Conservation (phyloP, 2,113 vertebrate genomes). For the Cyprinodon tularosa region DNA sequence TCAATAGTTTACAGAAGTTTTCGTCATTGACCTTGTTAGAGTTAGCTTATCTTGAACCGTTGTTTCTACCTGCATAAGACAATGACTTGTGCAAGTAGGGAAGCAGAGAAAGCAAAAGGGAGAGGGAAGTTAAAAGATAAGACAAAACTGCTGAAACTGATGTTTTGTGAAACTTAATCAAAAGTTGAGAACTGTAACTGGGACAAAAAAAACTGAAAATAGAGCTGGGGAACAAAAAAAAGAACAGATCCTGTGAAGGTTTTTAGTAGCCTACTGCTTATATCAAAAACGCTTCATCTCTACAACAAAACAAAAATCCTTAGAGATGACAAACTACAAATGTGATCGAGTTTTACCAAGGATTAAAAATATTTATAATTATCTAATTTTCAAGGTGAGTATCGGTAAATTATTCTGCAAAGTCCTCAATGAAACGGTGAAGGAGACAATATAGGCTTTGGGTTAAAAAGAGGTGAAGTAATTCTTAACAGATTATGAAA, state of each 20-base stretch:
- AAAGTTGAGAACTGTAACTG: slow-evolving; percentile 1
- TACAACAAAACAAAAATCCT: background rate
- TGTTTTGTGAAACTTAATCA: slow-evolving; percentile 14
- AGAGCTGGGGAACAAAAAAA: slow-evolving; percentile 10
- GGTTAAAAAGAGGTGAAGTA: background rate
- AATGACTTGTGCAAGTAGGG: background rate
- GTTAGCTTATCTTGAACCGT: background rate
- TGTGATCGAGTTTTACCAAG: slow-evolving; percentile 11
- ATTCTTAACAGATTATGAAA: background rate
- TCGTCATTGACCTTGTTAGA: background rate
- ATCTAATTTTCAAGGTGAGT: background rate
- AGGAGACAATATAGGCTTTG: background rate
- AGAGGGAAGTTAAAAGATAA: background rate
- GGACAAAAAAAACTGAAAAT: slow-evolving; percentile 10
- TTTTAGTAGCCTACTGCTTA: background rate
- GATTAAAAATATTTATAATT: slow-evolving; percentile 8
- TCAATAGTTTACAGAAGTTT: background rate
- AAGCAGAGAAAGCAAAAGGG: background rate
- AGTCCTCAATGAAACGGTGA: too few species aligned
- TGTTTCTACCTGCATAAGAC: background rate
- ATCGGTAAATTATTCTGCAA: background rate
- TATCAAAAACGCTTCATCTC: slow-evolving; percentile 18
- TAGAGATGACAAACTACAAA: slow-evolving; percentile 7
- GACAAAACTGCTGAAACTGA: slow-evolving; percentile 11
- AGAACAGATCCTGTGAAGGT: slow-evolving; percentile 10